Base-by-base conservation (phyloP, 2,797 vertebrate genomes). In the Eidolon dupreanum region DNA sequence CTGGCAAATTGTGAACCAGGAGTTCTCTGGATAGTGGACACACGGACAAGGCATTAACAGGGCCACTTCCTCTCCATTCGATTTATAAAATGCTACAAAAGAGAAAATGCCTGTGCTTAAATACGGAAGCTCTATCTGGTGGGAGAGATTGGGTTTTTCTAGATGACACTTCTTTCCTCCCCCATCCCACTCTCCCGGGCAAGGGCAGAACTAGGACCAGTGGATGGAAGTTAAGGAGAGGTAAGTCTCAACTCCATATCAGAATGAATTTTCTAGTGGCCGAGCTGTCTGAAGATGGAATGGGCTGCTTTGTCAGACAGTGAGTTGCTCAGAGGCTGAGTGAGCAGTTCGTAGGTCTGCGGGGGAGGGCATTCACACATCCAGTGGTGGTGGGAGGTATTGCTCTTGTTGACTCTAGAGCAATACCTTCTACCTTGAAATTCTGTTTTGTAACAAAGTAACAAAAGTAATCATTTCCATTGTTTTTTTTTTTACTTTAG, bases 401-500 rank as follows among this genome's bases (percentile, higher is more conserved):
- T 53, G 55, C 13, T 63, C 61, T 92, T 0, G 0, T 38, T 95
- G 75, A 81, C 22, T 89, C 87, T 31, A 12, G 31, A n/a, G 33
- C 33, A 33, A 33, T 49, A 6, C 41, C n/a, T 73, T 75, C 61
- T 70, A 26, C 46, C 66, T 94, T 75, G 55, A 71, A 74, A 68
- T 55, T 78, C 33, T 73, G 19, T 70, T 77, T 73, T 84, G 57
- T 66, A 74, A 6, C 41, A 17, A 94, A 93, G 55, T 51, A 68
- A 79, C 41, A 55, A 19, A 61, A 61, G 28, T 95, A 55, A 68
- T 75, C 94, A 26, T 90, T 68, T 92, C 75, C 36, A 24, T 6
- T 94, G 79, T 96, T 94, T 49, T 6, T 41, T 41, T 41, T 8
- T 49, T 49, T 49, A 2, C 0, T 98, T 92, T 97, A 98, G 98